Evolutionary conservation across 2,113 vertebrate genomes (phyloP).

Genomic region (Procavia capensis): DNA sequence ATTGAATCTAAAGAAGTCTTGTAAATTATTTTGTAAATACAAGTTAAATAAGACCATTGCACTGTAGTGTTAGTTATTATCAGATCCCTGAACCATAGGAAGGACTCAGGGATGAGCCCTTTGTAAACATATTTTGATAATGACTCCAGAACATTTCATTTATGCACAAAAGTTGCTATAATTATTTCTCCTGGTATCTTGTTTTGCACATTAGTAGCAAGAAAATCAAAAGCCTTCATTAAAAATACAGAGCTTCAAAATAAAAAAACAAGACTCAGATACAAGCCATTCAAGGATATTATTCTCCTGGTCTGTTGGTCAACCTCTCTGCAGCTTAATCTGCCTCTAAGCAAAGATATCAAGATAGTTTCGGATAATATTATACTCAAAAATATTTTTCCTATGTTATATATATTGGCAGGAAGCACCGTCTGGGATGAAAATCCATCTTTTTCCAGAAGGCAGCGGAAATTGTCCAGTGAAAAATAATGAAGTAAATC

Average conservation of each 20-base stretch:
- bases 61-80: slow-evolving; percentile 9
- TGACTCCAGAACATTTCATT: neutral
- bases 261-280: slow-evolving; percentile 8
- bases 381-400: slow-evolving; percentile 55
- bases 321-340: slow-evolving; percentile 46
- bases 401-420: slow-evolving; percentile 55
- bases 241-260: slow-evolving; percentile 44
- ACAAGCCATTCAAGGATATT: slow-evolving; percentile 1
- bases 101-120: neutral
- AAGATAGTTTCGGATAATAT: slow-evolving; percentile 39
- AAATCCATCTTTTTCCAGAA: slow-evolving; percentile 63
- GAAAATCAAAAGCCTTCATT: slow-evolving; percentile 36
- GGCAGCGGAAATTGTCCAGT: slow-evolving; percentile 46
- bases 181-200: slow-evolving; percentile 50
- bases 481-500: slow-evolving; percentile 74
- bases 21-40: slow-evolving; percentile 18
- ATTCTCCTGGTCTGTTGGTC: slow-evolving; percentile 18
- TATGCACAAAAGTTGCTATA: neutral
- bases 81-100: neutral
- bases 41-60: slow-evolving; percentile 24
- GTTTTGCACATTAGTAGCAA: slow-evolving; percentile 20
- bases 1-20: slow-evolving; percentile 26
- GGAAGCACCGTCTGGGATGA: slow-evolving; percentile 44
- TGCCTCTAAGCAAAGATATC: slow-evolving; percentile 56
- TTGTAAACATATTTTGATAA: slow-evolving; percentile 29